Base-by-base conservation (phyloP, 2,113 vertebrate genomes). In the Agelaius phoeniceus region DNA sequence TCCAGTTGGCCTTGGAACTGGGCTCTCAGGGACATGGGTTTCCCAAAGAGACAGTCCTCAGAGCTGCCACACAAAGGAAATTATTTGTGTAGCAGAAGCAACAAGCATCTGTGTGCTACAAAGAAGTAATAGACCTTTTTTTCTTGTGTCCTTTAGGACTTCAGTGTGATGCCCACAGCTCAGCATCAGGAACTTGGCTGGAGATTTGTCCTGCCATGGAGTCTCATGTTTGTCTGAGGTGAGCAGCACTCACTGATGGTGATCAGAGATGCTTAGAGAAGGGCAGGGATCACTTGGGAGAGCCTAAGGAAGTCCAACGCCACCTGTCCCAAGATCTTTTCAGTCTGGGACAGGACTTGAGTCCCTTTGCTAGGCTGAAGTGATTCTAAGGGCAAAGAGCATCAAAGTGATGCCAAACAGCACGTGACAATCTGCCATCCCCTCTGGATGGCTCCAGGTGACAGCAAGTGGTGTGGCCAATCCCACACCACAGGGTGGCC, bases 61-160 rank as follows among this genome's bases (percentile, higher is more conserved):
- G 52, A 48, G 43, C 14, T 52, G 23, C n/a, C 1, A 0, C 0
- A 0, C 3, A n/a, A 43, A 57, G 28, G 85, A 72, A 35, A 46
- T 37, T 2, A 3, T 20, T 3, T 2, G 14, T 1, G 4, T 5
- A 52, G 63, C 19, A 28, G 78, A 57, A 65, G 21, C 22, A 37
- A 21, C 14, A 16, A 20, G 24, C 0, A 1, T 5, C 4, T 16
- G 7, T 6, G 5, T 13, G 1, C 55, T 28, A 10, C 24, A 15
- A 23, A 48, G 51, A 27, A 37, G 11, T 17, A 22, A 39, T 3
- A 12, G 4, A 30, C 33, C 21, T 15, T 21, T 22, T 39, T 46
- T 37, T 41, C 1, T 30, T 10, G 43, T 44, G n/a, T 61, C 35
- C 62, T n/a, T 21, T 19, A 97, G 97, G 82, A 68, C 4, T 57